These are phyloP conservation scores for Babyrousa celebensis DNA, from an alignment of 2,797 vertebrate genomes.

Conservation along the genomic window DNA sequence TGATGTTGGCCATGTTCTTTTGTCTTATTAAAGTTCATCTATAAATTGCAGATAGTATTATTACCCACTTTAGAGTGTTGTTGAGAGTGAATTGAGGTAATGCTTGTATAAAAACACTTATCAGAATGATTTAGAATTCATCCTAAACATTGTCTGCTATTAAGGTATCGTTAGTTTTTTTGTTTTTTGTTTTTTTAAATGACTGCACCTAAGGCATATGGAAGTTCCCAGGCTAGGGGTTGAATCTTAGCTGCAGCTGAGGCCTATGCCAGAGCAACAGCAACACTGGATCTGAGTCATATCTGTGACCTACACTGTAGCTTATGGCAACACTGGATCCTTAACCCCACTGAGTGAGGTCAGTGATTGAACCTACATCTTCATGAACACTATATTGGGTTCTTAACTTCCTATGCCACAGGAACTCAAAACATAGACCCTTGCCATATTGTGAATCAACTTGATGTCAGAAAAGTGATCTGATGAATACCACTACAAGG, in stretches of 20 bases:
- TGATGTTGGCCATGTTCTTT: constrained; percentile 41
- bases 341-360: too few relatives aligned
- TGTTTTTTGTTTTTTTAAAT: too few relatives aligned
- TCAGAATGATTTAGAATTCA: constrained; percentile 37
- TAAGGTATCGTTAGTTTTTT: constrained; percentile 17
- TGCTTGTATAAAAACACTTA: constrained; percentile 35
- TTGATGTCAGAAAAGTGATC: constrained; percentile 37
- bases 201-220: too few relatives aligned
- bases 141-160: neutral
- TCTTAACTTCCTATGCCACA: too few relatives aligned
- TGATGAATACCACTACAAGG: constrained; percentile 14
- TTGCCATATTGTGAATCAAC: neutral
- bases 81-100: constrained; percentile 66
- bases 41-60: constrained; percentile 43
- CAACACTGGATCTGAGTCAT: too few relatives aligned
- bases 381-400: too few relatives aligned
- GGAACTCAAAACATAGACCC: constrained; percentile 22
- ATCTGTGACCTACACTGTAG: too few relatives aligned
- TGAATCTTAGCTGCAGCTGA: too few relatives aligned
- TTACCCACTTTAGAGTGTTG: constrained; percentile 7
- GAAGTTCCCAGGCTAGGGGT: too few relatives aligned
- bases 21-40: constrained; percentile 52
- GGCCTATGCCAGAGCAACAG: too few relatives aligned
- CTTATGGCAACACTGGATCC: too few relatives aligned
- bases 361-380: too few relatives aligned